Evolutionary conservation across 2,888 invertebrate species (phyloP).

Genomic region (Noctua janthe): DNA sequence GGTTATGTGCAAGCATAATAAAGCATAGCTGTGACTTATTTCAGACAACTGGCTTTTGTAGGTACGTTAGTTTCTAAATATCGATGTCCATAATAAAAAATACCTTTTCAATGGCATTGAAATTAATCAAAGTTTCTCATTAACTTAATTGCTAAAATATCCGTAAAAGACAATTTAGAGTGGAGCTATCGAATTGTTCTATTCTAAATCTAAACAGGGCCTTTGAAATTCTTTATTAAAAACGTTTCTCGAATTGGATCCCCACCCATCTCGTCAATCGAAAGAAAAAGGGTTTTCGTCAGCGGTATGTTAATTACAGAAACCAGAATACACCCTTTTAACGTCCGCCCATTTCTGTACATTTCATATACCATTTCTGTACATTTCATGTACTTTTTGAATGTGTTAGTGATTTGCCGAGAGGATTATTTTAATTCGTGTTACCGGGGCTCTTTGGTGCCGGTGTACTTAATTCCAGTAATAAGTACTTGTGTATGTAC

Average conservation of each 20-base stretch:
- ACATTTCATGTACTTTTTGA: constrained; percentile 72
- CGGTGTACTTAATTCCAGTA: constrained; percentile 55
- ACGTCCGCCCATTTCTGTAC: constrained; percentile 71
- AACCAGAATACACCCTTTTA: constrained; percentile 81
- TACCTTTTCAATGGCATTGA: constrained; percentile 1
- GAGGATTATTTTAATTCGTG: constrained; percentile 67
- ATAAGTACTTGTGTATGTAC: constrained; percentile 51
- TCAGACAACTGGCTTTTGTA: background rate
- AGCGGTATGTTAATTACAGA: constrained; percentile 81
- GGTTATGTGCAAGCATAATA: background rate
- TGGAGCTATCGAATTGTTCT: constrained; percentile 50
- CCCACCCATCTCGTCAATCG: constrained; percentile 75
- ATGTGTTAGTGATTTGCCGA: constrained; percentile 71
- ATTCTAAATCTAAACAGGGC: constrained; percentile 50
- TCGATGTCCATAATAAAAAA: too few relatives aligned
- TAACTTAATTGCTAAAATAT: constrained; percentile 51
- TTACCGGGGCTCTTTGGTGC: constrained; percentile 57
- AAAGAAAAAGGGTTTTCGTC: constrained; percentile 78
- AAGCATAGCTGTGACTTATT: background rate
- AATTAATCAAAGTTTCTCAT: constrained; percentile 36
- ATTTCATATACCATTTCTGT: constrained; percentile 68
- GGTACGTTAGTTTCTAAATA: background rate
- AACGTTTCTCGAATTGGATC: constrained; percentile 71
- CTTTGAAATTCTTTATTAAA: constrained; percentile 69
- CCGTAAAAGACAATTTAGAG: constrained; percentile 48